Percentiles rank a stretch among this genome's conserved stretches.
Evolutionary conservation across 2,113 vertebrate genomes (phyloP).

Genomic region (Syngnathoides biaculeatus): DNA sequence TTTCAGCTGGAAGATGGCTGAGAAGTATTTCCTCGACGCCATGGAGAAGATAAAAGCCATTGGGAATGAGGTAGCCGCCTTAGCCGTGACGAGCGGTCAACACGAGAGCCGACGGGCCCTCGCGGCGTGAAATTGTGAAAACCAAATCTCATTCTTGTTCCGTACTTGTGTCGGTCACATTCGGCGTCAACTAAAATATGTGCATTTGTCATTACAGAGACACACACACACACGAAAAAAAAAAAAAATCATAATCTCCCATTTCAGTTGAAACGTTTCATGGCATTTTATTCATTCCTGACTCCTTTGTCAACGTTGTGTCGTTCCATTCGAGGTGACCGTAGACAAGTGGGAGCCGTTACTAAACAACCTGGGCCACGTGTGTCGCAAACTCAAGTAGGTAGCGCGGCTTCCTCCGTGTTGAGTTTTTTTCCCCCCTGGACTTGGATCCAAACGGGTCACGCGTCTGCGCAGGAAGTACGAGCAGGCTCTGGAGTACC

Average conservation of each 20-base stretch:
- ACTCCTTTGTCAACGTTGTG: neutral
- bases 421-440: neutral
- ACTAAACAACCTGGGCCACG: constrained; percentile 95
- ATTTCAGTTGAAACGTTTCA: too few relatives aligned
- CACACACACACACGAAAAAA: too few relatives aligned
- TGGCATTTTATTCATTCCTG: too few relatives aligned
- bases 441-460: neutral
- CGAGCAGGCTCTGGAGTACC: constrained; percentile 92
- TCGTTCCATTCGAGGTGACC: constrained; percentile 78
- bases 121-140: too few relatives aligned
- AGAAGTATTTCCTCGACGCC: constrained; percentile 94
- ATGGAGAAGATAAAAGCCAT: constrained; percentile 99
- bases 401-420: constrained; percentile 29
- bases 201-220: too few relatives aligned
- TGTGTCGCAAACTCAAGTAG: constrained; percentile 98
- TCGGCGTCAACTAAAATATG: too few relatives aligned
- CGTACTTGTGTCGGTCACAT: too few relatives aligned
- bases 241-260: too few relatives aligned
- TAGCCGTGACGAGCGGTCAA: too few relatives aligned
- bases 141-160: too few relatives aligned
- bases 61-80: constrained; percentile 85
- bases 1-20: constrained; percentile 93
- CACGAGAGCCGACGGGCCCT: too few relatives aligned
- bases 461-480: constrained; percentile 78
- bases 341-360: constrained; percentile 99